A percentile compares a stretch with the other conserved stretches of the same genome.
These are phyloP conservation scores for Mellivora capensis DNA, from an alignment of 2,113 vertebrate species.

Conservation along the genomic window DNA sequence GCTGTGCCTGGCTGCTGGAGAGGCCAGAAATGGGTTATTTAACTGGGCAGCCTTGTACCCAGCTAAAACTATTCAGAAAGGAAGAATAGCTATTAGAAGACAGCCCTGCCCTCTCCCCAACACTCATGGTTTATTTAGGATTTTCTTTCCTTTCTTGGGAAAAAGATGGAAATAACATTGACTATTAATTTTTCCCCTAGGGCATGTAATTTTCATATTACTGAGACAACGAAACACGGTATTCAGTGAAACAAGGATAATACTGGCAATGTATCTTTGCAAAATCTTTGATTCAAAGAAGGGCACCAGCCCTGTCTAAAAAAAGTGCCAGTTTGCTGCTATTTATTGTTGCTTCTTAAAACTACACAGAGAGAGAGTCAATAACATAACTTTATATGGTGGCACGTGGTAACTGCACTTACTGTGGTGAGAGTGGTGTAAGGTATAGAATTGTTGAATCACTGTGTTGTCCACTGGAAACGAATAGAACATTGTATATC, in stretches of 20 bases:
- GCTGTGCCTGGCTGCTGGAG: not conserved
- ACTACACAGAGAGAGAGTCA: not conserved
- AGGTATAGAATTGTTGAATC: not conserved
- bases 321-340: not conserved
- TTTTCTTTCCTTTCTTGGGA: not conserved
- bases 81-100: not conserved
- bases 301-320: not conserved
- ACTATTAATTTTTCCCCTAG: not conserved
- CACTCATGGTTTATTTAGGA: not conserved
- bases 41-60: not conserved
- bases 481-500: not conserved
- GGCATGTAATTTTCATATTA: slow-evolving; percentile 3
- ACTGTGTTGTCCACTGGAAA: not conserved
- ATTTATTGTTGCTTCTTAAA: not conserved
- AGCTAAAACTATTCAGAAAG: not conserved
- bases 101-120: not conserved
- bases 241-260: not conserved
- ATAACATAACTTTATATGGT: not conserved
- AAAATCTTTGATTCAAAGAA: not conserved
- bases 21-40: not conserved
- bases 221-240: not conserved
- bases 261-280: not conserved
- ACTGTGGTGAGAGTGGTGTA: not conserved
- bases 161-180: not conserved
- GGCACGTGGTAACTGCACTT: not conserved